phyloP scores from a whole-genome alignment of 2,888 invertebrate genomes.

The Thumatha senex region DNA sequence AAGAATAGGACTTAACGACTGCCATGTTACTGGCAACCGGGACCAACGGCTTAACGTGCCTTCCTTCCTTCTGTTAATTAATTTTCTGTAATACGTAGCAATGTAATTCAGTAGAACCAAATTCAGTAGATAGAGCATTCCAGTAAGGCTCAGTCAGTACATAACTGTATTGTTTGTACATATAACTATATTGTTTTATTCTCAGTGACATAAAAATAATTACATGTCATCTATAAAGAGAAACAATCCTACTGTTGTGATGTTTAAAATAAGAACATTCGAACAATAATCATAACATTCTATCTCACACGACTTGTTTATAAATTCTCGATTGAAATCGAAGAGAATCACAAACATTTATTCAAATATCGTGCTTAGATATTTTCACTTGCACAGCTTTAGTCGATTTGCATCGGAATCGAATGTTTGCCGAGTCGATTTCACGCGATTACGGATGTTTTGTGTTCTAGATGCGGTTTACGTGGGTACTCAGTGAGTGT shows the following conservation, averaged over 20 bases:
- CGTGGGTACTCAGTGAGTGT: conserved; percentile 38
- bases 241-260: neutral
- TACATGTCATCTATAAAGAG: neutral
- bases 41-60: no score
- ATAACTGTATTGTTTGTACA: no score
- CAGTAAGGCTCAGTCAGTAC: no score
- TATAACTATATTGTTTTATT: no score
- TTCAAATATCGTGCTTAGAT: conserved; percentile 40
- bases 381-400: conserved; percentile 54
- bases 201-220: neutral
- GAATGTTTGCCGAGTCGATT: conserved; percentile 63
- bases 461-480: conserved; percentile 61
- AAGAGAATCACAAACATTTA: conserved; percentile 40
- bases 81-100: no score
- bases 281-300: conserved; percentile 12
- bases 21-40: no score
- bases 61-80: no score
- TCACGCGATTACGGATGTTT: conserved; percentile 54
- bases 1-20: no score
- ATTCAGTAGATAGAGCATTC: no score
- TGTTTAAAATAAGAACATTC: conserved; percentile 1
- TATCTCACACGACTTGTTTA: conserved; percentile 10
- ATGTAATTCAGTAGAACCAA: no score
- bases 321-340: conserved; percentile 13
- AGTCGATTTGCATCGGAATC: conserved; percentile 62